Evolutionary conservation across 2,888 invertebrate species (phyloP).

Genomic region (Prosopocoilus inquinatus): DNA sequence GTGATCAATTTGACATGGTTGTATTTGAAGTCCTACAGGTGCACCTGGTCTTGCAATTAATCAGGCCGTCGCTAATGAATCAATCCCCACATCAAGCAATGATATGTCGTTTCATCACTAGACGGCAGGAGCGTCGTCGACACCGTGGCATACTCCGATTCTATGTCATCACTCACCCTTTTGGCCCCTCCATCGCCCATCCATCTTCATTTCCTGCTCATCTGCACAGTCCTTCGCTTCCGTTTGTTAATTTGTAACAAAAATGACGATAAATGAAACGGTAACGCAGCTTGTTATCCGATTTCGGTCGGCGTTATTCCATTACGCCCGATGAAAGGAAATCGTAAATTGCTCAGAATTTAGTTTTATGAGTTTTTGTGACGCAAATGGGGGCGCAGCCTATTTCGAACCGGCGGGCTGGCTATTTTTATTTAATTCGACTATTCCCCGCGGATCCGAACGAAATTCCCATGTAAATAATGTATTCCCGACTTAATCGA

Average conservation of each 20-base stretch:
- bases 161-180: constrained; percentile 20
- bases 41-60: constrained; percentile 17
- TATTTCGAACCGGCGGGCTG: background rate
- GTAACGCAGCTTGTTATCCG: constrained; percentile 32
- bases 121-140: constrained; percentile 3
- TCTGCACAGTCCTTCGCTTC: constrained; percentile 30
- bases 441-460: too few relatives aligned
- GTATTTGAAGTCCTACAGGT: background rate
- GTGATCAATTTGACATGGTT: too few relatives aligned
- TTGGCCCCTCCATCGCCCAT: constrained; percentile 32
- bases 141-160: constrained; percentile 1
- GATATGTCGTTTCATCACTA: constrained; percentile 17
- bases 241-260: constrained; percentile 37
- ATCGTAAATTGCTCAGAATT: constrained; percentile 32
- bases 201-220: constrained; percentile 40
- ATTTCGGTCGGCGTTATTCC: constrained; percentile 29
- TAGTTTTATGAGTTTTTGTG: constrained; percentile 31
- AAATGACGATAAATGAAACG: constrained; percentile 40
- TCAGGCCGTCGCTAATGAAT: constrained; percentile 17
- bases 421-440: too few relatives aligned
- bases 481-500: too few relatives aligned
- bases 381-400: constrained; percentile 17
- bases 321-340: constrained; percentile 28
- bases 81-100: constrained; percentile 13
- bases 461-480: too few relatives aligned